Conservation (phyloP, 1,140 invertebrate species). For the Patella vulgata region DNA sequence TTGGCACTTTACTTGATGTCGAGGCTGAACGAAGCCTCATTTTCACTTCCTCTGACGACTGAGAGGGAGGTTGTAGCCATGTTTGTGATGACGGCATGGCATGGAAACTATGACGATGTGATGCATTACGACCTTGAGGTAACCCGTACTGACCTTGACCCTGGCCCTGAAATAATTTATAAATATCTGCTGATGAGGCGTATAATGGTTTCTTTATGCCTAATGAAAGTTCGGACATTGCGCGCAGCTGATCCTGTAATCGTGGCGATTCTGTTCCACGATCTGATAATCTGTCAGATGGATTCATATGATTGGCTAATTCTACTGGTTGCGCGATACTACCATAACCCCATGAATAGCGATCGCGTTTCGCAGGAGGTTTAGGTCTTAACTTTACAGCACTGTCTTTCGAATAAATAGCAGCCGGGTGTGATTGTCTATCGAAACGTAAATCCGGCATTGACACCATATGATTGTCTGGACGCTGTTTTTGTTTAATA, state of each 20-base stretch:
- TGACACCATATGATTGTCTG: conserved; percentile 3
- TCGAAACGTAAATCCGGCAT: conserved; percentile 3
- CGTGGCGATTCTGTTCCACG: too few relatives aligned
- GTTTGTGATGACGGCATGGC: conserved; percentile 34
- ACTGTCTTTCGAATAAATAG: not conserved
- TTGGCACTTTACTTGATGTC: too few relatives aligned
- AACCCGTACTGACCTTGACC: conserved; percentile 38
- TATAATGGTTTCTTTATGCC: conserved; percentile 33
- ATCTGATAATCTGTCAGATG: too few relatives aligned
- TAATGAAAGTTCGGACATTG: conserved; percentile 7
- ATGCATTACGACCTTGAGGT: conserved; percentile 26
- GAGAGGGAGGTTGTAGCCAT: too few relatives aligned
- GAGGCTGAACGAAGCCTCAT: too few relatives aligned
- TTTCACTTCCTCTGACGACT: too few relatives aligned
- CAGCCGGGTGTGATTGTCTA: not conserved
- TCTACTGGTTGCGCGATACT: conserved; percentile 1
- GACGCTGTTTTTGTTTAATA: too few relatives aligned
- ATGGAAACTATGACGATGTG: conserved; percentile 51
- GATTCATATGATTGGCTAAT: conserved; percentile 2
- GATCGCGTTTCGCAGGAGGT: not conserved
- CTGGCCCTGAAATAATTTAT: conserved; percentile 44
- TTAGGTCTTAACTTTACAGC: not conserved
- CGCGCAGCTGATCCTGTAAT: conserved; percentile 1
- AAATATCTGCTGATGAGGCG: conserved; percentile 49
- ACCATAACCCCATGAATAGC: conserved; percentile 7